phyloP scores from a whole-genome alignment of 2,113 vertebrate genomes.

The Bucco capensis region DNA sequence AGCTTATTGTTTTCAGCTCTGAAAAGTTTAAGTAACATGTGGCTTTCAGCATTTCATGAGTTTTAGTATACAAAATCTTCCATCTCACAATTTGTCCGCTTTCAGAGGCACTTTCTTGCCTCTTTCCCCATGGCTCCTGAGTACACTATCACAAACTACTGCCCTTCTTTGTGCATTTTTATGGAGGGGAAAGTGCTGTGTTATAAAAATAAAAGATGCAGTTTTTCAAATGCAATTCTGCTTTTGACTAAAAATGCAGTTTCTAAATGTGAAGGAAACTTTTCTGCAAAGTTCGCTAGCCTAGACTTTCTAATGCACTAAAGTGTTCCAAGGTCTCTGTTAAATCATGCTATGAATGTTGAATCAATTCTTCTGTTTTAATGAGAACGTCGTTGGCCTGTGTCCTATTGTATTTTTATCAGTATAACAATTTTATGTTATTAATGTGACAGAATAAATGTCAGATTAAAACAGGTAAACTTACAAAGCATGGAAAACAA shows the following conservation, averaged over 20 bases:
- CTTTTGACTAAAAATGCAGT: neutral
- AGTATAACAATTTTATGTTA: neutral
- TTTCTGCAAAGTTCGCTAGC: neutral
- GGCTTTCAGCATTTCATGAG: neutral
- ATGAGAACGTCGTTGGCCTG: neutral
- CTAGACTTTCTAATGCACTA: neutral
- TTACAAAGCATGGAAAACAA: neutral
- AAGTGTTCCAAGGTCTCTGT: neutral
- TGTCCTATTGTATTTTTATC: neutral
- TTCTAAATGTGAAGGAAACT: neutral
- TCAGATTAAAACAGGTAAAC: neutral
- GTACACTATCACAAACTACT: neutral
- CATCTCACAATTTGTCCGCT: accelerated
- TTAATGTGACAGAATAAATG: neutral
- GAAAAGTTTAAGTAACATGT: neutral
- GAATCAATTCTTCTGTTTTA: neutral
- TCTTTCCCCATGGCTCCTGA: neutral
- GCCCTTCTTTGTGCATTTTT: neutral
- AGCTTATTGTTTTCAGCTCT: neutral
- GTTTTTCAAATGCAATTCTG: neutral
- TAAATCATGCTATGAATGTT: neutral
- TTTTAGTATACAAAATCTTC: neutral
- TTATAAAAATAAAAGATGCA: neutral
- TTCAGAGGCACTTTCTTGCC: neutral
- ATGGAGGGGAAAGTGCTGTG: neutral